Evolutionary conservation across 2,113 vertebrate genomes (phyloP).

Genomic region (Lepus europaeus): DNA sequence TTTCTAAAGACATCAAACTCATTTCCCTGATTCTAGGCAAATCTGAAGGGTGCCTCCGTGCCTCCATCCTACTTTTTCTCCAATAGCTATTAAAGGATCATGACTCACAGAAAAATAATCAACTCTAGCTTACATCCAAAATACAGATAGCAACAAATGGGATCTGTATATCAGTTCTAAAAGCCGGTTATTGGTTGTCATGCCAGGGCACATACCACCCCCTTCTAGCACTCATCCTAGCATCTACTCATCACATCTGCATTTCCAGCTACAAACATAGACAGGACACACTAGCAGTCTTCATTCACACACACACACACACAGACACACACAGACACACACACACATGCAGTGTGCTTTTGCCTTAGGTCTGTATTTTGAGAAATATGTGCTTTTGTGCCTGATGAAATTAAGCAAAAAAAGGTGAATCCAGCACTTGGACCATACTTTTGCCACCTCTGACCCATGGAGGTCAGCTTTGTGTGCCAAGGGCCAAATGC

Average conservation of each 20-base stretch:
- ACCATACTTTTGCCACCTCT: constrained; percentile 70
- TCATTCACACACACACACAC: background rate
- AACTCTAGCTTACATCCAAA: constrained; percentile 18
- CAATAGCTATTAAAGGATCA: background rate
- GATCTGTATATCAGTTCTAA: constrained; percentile 5
- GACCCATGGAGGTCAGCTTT: constrained; percentile 69
- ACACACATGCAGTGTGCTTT: background rate
- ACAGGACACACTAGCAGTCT: constrained; percentile 19
- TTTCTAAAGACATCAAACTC: constrained; percentile 57
- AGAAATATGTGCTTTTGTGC: constrained; percentile 68
- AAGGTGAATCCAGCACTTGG: constrained; percentile 54
- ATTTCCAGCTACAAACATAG: constrained; percentile 24
- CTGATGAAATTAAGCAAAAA: constrained; percentile 71
- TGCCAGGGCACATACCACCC: background rate
- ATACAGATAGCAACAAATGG: constrained; percentile 35
- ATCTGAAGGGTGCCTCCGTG: background rate
- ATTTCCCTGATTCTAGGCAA: constrained; percentile 11
- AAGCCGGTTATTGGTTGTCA: constrained; percentile 20
- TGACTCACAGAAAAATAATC: constrained; percentile 49
- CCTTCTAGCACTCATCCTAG: constrained; percentile 5
- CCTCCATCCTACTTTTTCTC: constrained; percentile 31
- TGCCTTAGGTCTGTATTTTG: constrained; percentile 73
- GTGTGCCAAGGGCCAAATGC: constrained; percentile 83
- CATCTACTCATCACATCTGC: constrained; percentile 29
- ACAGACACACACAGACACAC: no score